These are phyloP conservation scores for Raja brachyura DNA, from an alignment of 2,113 vertebrate species.

Conservation along the genomic window DNA sequence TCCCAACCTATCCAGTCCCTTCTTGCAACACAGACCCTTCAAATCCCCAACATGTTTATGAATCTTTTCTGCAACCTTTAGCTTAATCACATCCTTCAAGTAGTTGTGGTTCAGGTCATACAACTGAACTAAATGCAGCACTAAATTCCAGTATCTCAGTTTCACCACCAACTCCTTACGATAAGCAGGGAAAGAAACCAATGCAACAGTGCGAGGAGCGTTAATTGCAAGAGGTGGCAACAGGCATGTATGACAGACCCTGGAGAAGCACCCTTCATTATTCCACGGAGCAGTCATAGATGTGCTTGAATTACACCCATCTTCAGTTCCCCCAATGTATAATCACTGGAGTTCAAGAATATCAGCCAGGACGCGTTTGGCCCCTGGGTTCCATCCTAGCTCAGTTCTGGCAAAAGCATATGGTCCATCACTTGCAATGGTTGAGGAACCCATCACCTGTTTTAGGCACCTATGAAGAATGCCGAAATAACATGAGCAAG, in stretches of 20 bases:
- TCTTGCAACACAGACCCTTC: no score
- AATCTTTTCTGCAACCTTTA: no score
- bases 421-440: background rate
- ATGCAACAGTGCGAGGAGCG: background rate
- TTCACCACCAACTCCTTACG: background rate
- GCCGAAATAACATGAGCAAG: no score
- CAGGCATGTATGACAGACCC: background rate
- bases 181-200: no score
- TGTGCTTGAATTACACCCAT: background rate
- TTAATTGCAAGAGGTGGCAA: no score
- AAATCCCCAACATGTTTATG: no score
- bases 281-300: background rate
- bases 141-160: background rate
- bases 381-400: background rate
- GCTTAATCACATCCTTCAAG: no score
- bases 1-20: no score
- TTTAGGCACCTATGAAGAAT: no score
- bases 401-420: background rate
- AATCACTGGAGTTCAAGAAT: background rate
- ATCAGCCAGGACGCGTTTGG: background rate
- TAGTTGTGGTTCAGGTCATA: background rate
- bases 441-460: no score
- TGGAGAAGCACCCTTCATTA: background rate
- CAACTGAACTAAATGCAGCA: background rate
- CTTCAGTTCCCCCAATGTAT: background rate